These are phyloP conservation scores for Otolemur garnettii DNA, from an alignment of 2,113 vertebrate species.

Conservation along the genomic window DNA sequence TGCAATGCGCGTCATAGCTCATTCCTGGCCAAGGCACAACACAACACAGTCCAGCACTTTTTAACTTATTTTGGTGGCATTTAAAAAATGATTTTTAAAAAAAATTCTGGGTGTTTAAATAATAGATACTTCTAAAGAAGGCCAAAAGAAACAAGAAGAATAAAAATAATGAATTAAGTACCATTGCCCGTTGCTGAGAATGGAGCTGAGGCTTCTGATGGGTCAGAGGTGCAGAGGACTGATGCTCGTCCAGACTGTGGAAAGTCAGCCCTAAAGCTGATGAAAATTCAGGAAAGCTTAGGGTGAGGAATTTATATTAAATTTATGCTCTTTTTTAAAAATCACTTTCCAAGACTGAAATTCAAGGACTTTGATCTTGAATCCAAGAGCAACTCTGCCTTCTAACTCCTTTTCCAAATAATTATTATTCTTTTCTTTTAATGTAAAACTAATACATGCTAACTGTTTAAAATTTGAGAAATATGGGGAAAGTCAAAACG, in stretches of 20 bases:
- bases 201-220: not conserved
- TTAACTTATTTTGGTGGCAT: constrained; percentile 45
- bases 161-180: not conserved
- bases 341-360: constrained; percentile 23
- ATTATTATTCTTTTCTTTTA: not conserved
- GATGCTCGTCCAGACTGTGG: not conserved
- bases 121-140: constrained; percentile 10
- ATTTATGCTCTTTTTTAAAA: not conserved
- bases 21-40: not conserved
- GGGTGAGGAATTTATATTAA: not conserved
- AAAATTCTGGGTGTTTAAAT: not conserved
- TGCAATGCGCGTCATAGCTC: not conserved
- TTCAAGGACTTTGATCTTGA: constrained; percentile 1
- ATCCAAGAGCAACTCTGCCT: constrained; percentile 22
- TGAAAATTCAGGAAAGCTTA: not conserved
- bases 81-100: constrained; percentile 12
- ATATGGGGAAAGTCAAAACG: constrained; percentile 8
- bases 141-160: not conserved
- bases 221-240: not conserved
- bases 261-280: not conserved
- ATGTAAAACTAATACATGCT: not conserved
- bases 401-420: not conserved
- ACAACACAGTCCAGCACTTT: not conserved
- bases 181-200: not conserved
- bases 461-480: constrained; percentile 15